Base-by-base conservation (phyloP, 1,140 invertebrate genomes). In the Platorchestia sp. region DNA sequence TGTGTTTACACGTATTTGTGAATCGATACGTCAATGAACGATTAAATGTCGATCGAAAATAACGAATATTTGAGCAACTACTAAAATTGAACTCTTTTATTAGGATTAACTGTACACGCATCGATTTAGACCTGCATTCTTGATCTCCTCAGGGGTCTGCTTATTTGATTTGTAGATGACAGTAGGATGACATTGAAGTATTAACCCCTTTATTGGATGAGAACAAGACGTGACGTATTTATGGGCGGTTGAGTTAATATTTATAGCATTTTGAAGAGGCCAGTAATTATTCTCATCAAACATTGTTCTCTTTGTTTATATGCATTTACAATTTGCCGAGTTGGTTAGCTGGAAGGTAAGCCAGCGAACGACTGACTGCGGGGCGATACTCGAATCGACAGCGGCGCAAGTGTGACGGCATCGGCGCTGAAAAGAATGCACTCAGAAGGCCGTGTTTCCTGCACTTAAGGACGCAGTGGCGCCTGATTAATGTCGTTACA, bases 401-500 rank as follows among this genome's bases (percentile, higher is more conserved):
- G 59, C 59, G 59, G 59, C 14, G 59, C 27, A 75, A 75, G 59
- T 75, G 59, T 75, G 59, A 75, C 59, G 59, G 59, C 59, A 75
- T 75, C 59, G 27, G 59, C 59, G 59, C 59, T 75, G 59, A 75
- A 45, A 93, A 93, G 91, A 93, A 93, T 93, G 91, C 91, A 45
- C 45, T 93, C 5, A 45, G 91, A 93, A 47, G 45, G 91, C 91
- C 91, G 91, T 93, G 91, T 93, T 93, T 93, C 91, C 91, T 93
- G 91, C 91, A 45, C 45, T 44, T 45, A 47, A 93, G 91, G 44
- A 44, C 91, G 41, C 91, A 45, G 91, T 45, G 43, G 43, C 91
- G 43, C 91, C 91, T 93, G 91, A 93, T 93, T 93, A 93, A 93
- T 93, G 91, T 93, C 91, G 91, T 47, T 47, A 93, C 91, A 93